phyloP scores from a whole-genome alignment of 2,113 vertebrate genomes.

The Rhombomys opimus region DNA sequence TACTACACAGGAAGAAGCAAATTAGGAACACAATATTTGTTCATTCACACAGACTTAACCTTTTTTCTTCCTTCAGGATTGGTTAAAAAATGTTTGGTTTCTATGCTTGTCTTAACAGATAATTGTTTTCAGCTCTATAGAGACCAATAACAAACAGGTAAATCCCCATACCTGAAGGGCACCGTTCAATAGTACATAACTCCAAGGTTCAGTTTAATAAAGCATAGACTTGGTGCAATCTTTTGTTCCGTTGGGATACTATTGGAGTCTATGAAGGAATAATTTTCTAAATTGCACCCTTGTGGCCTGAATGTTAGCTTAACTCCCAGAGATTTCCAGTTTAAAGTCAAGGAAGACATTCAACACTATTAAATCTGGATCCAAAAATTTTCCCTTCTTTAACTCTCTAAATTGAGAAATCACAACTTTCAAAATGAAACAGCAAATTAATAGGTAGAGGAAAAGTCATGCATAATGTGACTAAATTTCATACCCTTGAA shows the following conservation, averaged over 20 bases:
- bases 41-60: conserved; percentile 53
- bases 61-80: conserved; percentile 39
- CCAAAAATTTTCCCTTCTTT: conserved; percentile 53
- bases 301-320: conserved; percentile 69
- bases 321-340: conserved; percentile 58
- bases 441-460: conserved; percentile 34
- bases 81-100: conserved; percentile 54
- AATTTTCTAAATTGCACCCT: conserved; percentile 72
- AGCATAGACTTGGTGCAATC: conserved; percentile 44
- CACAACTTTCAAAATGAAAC: conserved; percentile 59
- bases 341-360: conserved; percentile 62
- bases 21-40: conserved; percentile 17
- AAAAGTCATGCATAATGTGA: background rate
- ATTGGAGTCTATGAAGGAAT: conserved; percentile 57
- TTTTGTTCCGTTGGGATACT: conserved; percentile 50
- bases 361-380: conserved; percentile 55
- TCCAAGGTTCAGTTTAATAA: conserved; percentile 61
- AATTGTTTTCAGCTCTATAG: conserved; percentile 55
- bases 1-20: background rate
- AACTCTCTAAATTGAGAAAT: conserved; percentile 66
- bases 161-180: conserved; percentile 37
- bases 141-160: conserved; percentile 46
- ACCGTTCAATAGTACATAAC: background rate
- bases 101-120: conserved; percentile 55
- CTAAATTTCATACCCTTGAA: background rate